Conservation (phyloP, 2,888 invertebrate genomes). For the Amiota mariae region DNA sequence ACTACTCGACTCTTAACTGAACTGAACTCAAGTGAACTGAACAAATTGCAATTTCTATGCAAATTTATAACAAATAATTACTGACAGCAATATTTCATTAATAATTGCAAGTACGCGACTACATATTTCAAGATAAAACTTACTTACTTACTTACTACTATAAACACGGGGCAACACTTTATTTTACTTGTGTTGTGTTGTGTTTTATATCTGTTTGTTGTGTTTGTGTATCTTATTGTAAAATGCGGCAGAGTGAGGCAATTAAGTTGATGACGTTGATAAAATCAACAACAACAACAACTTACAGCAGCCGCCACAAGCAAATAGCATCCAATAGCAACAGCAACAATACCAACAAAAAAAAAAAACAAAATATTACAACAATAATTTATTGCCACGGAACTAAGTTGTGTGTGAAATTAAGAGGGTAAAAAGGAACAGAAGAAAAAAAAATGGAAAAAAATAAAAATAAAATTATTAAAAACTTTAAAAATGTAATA, state of each 20-base stretch:
- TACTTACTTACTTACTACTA: slow-evolving; percentile 41
- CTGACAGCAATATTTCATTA: slow-evolving; percentile 69
- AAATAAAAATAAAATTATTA: neutral
- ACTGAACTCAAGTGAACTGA: slow-evolving; percentile 50
- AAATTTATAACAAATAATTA: slow-evolving; percentile 69
- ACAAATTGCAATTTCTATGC: slow-evolving; percentile 69
- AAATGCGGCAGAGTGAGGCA: slow-evolving; percentile 60
- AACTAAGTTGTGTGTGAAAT: neutral
- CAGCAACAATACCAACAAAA: neutral
- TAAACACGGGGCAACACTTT: too few species aligned
- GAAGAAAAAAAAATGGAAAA: neutral
- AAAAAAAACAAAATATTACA: neutral
- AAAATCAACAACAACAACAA: slow-evolving; percentile 59
- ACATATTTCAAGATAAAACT: slow-evolving; percentile 60
- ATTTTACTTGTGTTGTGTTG: slow-evolving; percentile 4
- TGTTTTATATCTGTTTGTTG: slow-evolving; percentile 6
- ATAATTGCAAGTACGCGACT: slow-evolving; percentile 56
- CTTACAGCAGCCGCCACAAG: slow-evolving; percentile 48
- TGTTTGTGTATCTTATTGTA: slow-evolving; percentile 8
- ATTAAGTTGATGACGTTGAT: slow-evolving; percentile 69
- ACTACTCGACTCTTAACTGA: slow-evolving; percentile 8
- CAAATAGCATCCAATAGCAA: neutral
- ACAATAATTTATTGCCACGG: slow-evolving; percentile 25
- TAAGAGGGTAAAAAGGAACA: neutral
- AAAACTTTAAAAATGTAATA: slow-evolving; percentile 13